These are phyloP conservation scores for Apodemus agrarius DNA, from an alignment of 2,797 vertebrate species.

Conservation along the genomic window DNA sequence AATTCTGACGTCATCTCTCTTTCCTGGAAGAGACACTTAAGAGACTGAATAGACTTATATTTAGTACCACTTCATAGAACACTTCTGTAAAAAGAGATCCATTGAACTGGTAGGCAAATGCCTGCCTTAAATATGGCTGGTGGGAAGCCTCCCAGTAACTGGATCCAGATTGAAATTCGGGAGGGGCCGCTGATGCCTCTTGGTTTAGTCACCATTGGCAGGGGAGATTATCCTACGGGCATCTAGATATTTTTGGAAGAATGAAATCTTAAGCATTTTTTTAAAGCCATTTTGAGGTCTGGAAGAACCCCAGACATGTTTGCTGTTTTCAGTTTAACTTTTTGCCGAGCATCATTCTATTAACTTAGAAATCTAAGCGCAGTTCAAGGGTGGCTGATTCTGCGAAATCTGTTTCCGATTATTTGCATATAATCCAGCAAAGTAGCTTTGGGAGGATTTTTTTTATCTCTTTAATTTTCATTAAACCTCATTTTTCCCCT, in stretches of 20 bases:
- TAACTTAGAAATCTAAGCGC: slow-evolving; percentile 60
- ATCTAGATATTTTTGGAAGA: slow-evolving; percentile 69
- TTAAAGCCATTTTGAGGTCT: slow-evolving; percentile 56
- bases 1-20: slow-evolving; percentile 28
- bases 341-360: slow-evolving; percentile 63
- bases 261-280: slow-evolving; percentile 48
- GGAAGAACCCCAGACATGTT: slow-evolving; percentile 58
- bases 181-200: not conserved
- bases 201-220: slow-evolving; percentile 49
- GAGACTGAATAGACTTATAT: not conserved
- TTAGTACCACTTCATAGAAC: slow-evolving; percentile 52
- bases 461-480: slow-evolving; percentile 69
- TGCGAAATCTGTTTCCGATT: slow-evolving; percentile 69
- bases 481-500: not conserved
- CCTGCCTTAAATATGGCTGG: slow-evolving; percentile 51
- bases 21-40: not conserved
- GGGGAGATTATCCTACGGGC: slow-evolving; percentile 38
- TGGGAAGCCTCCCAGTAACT: slow-evolving; percentile 53
- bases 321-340: slow-evolving; percentile 70
- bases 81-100: not conserved
- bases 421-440: slow-evolving; percentile 72
- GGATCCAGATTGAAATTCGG: slow-evolving; percentile 20
- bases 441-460: slow-evolving; percentile 65
- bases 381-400: slow-evolving; percentile 44
- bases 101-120: not conserved